Conservation (phyloP, 2,113 vertebrate species). For the Actenoides hombroni region DNA sequence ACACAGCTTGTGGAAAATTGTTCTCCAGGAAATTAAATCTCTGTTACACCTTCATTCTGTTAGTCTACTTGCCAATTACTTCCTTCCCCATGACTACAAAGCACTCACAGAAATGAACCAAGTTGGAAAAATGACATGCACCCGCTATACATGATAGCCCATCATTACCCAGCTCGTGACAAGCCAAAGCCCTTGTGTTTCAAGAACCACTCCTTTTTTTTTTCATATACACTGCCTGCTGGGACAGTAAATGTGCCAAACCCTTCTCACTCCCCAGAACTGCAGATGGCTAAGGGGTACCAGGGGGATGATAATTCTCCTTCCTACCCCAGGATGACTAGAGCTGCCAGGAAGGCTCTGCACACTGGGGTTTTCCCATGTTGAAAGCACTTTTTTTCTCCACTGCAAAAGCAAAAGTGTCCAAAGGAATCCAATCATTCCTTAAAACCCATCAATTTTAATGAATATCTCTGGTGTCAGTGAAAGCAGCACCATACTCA, state of each 20-base stretch:
- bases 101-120: background rate
- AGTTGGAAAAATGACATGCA: background rate
- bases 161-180: background rate
- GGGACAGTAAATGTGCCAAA: background rate
- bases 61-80: background rate
- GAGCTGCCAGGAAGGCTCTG: background rate
- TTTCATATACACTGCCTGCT: background rate
- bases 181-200: background rate
- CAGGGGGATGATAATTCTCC: background rate
- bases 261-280: accelerated
- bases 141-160: background rate
- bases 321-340: background rate
- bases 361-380: accelerated
- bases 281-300: background rate
- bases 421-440: background rate
- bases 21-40: conserved; percentile 29
- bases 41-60: background rate
- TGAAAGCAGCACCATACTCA: background rate
- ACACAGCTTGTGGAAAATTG: background rate
- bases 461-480: background rate
- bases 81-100: background rate
- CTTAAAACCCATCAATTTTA: background rate
- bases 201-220: background rate
- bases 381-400: background rate
- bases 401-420: background rate